Percentiles rank a stretch among this genome's conserved stretches.
Conservation (phyloP, 2,797 vertebrate species). For the Lagocephalus sceleratus region DNA sequence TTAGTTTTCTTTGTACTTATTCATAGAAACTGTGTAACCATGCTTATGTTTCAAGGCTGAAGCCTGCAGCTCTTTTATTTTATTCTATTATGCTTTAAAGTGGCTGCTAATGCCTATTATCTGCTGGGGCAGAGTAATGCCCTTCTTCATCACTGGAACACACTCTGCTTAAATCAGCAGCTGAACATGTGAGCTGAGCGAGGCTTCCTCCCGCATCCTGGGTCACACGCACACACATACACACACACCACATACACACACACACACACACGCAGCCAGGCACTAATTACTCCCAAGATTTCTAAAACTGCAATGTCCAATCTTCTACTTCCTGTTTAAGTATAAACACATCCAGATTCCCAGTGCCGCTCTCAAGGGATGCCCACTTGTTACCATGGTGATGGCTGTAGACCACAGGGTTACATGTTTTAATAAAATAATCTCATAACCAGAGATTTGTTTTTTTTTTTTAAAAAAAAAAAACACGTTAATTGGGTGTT, state of each 20-base stretch:
- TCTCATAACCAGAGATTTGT: background rate
- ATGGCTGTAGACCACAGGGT: background rate
- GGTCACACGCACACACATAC: constrained; percentile 50
- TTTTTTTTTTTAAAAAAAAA: too few species aligned
- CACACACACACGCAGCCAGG: constrained; percentile 56
- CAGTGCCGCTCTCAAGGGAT: constrained; percentile 18
- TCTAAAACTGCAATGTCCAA: constrained; percentile 49
- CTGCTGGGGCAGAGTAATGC: constrained; percentile 27
- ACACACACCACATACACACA: constrained; percentile 33
- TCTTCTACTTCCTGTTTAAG: constrained; percentile 58
- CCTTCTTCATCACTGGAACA: constrained; percentile 55
- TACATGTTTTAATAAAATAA: background rate
- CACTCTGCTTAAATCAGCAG: constrained; percentile 31
- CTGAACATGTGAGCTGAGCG: constrained; percentile 24
- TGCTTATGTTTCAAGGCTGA: constrained; percentile 65
- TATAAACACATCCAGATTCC: constrained; percentile 64
- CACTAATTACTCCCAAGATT: constrained; percentile 60
- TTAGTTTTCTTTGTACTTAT: constrained; percentile 44
- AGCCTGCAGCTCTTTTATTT: constrained; percentile 47
- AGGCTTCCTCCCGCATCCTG: constrained; percentile 30
- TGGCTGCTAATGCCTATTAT: constrained; percentile 46
- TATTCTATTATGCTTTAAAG: constrained; percentile 65
- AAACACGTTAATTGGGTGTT: too few species aligned
- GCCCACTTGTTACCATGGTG: constrained; percentile 37
- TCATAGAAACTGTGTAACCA: constrained; percentile 49